phyloP scores from a whole-genome alignment of 2,797 vertebrate genomes.

The Hydrolagus colliei region DNA sequence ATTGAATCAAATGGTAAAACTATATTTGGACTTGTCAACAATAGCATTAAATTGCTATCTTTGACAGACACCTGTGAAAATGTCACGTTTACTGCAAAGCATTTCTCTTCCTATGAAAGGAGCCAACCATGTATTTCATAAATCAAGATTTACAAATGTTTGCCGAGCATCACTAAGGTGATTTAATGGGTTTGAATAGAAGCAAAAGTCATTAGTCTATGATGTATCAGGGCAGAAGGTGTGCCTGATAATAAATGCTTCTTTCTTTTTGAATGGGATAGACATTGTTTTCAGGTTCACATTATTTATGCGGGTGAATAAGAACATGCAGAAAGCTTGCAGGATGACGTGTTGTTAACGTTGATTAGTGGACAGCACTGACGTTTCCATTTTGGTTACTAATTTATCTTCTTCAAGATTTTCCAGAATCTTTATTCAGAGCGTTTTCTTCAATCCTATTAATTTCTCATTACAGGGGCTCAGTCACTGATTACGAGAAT shows the following conservation, averaged over 20 bases:
- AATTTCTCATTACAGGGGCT: background rate
- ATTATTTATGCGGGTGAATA: background rate
- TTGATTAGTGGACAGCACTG: background rate
- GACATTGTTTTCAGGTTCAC: background rate
- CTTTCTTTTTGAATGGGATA: background rate
- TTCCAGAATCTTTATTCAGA: background rate
- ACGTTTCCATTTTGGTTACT: background rate
- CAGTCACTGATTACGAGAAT: background rate
- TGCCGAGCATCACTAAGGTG: background rate
- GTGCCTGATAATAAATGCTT: constrained; percentile 20
- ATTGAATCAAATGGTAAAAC: background rate
- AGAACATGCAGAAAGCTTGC: background rate
- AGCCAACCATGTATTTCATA: background rate
- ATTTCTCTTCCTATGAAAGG: constrained; percentile 5
- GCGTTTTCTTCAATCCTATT: background rate
- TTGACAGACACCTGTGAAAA: background rate
- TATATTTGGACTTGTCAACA: background rate
- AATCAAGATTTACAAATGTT: background rate
- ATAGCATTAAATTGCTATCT: background rate
- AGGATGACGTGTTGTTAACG: background rate
- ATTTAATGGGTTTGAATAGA: background rate
- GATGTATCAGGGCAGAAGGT: background rate
- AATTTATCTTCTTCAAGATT: background rate
- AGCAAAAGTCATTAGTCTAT: background rate
- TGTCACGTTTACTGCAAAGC: constrained; percentile 6